A percentile compares a stretch with the other conserved stretches of the same genome.
phyloP scores from a whole-genome alignment of 2,888 invertebrate species.

The Dryobota labecula region DNA sequence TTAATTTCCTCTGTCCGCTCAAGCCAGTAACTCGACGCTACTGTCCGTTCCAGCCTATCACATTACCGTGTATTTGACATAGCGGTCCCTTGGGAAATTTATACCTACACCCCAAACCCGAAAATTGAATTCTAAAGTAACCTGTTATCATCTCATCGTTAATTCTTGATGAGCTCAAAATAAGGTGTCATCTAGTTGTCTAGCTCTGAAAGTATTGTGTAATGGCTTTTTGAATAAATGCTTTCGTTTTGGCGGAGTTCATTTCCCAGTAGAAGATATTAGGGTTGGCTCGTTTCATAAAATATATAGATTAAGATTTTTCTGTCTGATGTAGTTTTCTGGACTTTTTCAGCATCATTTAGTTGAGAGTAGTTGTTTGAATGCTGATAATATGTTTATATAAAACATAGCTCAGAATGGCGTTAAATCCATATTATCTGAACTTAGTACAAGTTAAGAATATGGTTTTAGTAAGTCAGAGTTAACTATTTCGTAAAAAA shows the following conservation, averaged over 20 bases:
- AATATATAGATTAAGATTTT: not conserved
- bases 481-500: too few species aligned
- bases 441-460: too few species aligned
- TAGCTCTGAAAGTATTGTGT: slow-evolving; percentile 40
- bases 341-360: not conserved
- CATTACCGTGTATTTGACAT: slow-evolving; percentile 69
- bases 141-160: slow-evolving; percentile 66
- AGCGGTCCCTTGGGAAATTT: slow-evolving; percentile 68
- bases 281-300: not conserved
- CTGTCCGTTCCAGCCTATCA: slow-evolving; percentile 58
- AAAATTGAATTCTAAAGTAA: slow-evolving; percentile 72
- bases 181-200: slow-evolving; percentile 59
- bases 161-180: slow-evolving; percentile 64
- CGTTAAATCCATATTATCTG: too few species aligned
- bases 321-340: not conserved
- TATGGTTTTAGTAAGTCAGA: too few species aligned
- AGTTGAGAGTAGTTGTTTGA: not conserved
- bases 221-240: slow-evolving; percentile 33
- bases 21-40: slow-evolving; percentile 8
- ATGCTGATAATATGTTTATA: too few species aligned
- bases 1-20: not conserved
- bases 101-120: slow-evolving; percentile 63
- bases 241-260: not conserved
- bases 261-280: not conserved
- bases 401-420: too few species aligned